These are phyloP conservation scores for Zaprionus ghesquierei DNA, from an alignment of 1,140 invertebrate species.

Conservation along the genomic window DNA sequence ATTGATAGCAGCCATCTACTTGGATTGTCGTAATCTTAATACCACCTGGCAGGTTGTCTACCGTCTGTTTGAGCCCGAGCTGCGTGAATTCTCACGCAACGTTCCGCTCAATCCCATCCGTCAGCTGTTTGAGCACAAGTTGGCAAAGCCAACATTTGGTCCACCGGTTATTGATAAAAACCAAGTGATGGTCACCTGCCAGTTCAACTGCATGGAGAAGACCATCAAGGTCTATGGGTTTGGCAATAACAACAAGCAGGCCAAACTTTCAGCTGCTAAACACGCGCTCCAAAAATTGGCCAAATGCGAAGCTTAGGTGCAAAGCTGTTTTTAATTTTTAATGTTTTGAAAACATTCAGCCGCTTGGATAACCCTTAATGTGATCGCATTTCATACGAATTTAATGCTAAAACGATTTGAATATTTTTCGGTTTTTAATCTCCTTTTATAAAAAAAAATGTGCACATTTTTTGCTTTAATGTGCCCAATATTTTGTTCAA, in stretches of 20 bases:
- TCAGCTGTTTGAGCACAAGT: conserved; percentile 89
- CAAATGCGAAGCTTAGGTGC: conserved; percentile 45
- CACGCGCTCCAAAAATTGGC: conserved; percentile 85
- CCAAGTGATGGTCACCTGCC: conserved; percentile 86
- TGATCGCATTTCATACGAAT: neutral
- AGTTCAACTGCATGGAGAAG: conserved; percentile 85
- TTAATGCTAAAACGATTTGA: neutral
- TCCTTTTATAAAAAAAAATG: no score
- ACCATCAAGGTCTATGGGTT: conserved; percentile 86
- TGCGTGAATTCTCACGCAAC: conserved; percentile 89
- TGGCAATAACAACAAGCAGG: conserved; percentile 87
- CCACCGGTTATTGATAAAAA: conserved; percentile 65
- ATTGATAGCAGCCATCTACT: conserved; percentile 94
- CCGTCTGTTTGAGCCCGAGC: conserved; percentile 88
- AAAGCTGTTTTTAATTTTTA: neutral
- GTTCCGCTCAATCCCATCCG: conserved; percentile 95
- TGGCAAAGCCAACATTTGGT: conserved; percentile 85
- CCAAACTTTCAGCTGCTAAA: conserved; percentile 90
- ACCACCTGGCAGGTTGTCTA: conserved; percentile 93
- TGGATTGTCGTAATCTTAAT: conserved; percentile 92
- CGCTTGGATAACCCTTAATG: no score
- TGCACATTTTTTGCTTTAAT: neutral
- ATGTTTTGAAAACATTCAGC: neutral
- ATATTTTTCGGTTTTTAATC: neutral
- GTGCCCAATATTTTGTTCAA: neutral